Evolutionary conservation across 92 coral and sea anemone species (phyloP).

Genomic region (Porites divaricata): DNA sequence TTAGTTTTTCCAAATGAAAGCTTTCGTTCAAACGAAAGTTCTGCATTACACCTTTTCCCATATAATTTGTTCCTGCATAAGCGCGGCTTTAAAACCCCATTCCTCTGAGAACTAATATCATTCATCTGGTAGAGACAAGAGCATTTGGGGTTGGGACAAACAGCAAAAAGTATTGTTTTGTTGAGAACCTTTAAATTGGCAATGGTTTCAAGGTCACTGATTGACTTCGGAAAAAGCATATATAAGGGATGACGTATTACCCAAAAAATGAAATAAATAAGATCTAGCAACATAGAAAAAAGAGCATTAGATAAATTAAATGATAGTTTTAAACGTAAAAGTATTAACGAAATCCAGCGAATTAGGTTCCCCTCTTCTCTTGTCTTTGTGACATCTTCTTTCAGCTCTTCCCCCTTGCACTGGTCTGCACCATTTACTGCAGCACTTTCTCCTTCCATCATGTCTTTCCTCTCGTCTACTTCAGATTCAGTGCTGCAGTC

Average conservation of each 20-base stretch:
- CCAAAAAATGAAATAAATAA: no score
- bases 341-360: no score
- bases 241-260: slow-evolving; percentile 24
- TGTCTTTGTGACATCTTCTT: no score
- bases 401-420: no score
- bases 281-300: no score
- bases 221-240: slow-evolving; percentile 38
- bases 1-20: slow-evolving; percentile 24
- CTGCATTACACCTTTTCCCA: slow-evolving; percentile 23
- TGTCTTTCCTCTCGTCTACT: no score
- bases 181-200: slow-evolving; percentile 16
- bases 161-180: slow-evolving; percentile 10
- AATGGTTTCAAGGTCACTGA: slow-evolving; percentile 15
- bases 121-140: slow-evolving; percentile 27
- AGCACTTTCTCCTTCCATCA: no score
- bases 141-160: slow-evolving; percentile 45
- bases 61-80: slow-evolving; percentile 16
- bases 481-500: no score
- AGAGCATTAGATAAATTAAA: no score
- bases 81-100: slow-evolving; percentile 27
- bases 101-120: slow-evolving; percentile 20
- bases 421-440: no score
- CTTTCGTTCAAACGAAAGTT: slow-evolving; percentile 21
- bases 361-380: no score
- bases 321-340: no score